Evolutionary conservation across 2,113 vertebrate genomes (phyloP).

Genomic region (Anguilla japonica): DNA sequence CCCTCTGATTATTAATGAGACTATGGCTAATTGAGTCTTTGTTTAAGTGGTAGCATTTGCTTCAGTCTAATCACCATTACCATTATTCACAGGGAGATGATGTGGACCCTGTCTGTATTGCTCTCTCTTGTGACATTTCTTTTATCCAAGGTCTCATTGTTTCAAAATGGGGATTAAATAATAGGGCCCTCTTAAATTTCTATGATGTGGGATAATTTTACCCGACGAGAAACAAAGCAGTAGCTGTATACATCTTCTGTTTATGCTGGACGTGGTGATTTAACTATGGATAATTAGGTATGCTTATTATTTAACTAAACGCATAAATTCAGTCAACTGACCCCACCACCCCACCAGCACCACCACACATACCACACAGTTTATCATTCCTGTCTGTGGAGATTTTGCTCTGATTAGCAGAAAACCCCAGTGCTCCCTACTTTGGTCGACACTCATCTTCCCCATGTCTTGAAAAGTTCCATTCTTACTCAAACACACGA

Average conservation of each 20-base stretch:
- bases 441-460: not conserved
- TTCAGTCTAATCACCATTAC: not conserved
- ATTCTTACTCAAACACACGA: not conserved
- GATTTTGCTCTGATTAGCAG: conserved; percentile 2
- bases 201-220: not conserved
- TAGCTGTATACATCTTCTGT: not conserved
- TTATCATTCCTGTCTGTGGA: not conserved
- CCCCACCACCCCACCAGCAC: not conserved
- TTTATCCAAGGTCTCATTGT: not conserved
- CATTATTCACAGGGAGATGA: not conserved
- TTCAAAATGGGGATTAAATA: not conserved
- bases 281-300: not conserved
- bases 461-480: not conserved
- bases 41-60: not conserved
- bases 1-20: not conserved
- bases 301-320: not conserved
- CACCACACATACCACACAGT: not conserved
- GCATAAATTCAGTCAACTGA: not conserved
- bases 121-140: not conserved
- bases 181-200: not conserved
- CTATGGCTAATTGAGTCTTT: not conserved
- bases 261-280: not conserved
- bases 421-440: not conserved
- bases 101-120: not conserved
- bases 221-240: not conserved